Base-by-base conservation (phyloP, 2,113 vertebrate species). In the Gobio gobio region DNA sequence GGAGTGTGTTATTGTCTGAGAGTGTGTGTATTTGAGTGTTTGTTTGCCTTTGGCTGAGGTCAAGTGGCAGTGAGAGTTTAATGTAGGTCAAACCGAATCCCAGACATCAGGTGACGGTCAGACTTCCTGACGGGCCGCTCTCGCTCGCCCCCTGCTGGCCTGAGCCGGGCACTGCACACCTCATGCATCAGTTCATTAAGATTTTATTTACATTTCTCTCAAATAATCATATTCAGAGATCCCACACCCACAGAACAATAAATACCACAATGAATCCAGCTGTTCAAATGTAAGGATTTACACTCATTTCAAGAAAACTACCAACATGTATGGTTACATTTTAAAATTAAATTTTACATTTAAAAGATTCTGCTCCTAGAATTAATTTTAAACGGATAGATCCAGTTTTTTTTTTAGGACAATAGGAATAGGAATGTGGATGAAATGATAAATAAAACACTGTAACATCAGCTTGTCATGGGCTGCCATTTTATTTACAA, bases 401-500 rank as follows among this genome's bases (percentile, higher is more conserved):
- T 20, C 6, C 6, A 7, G 6, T 2, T 5, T 54, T 51, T 40
- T 54, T 40, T 54, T 18, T 16, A 54, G 51, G 51, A 54, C 5
- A 54, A 54, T 54, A 6, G 16, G 16, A 54, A 54, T 54, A 6
- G 5, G 16, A 56, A 56, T 3, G 18, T 20, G 49, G 8, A 54
- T 43, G n/a, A 43, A 13, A 49, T 12, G 13, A 6, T 24, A 6
- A 29, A 18, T 29, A 51, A 77, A 54, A 29, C n/a, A 3, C 49
- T 10, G n/a, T n/a, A 33, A 10, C 74, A 22, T 3, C 58, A 49
- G 26, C 4, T 68, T 16, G 45, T 73, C 56, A 74, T 54, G 59
- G 74, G 77, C 70, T 72, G 61, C 49, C 89, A 76, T 82, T 95
- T 95, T 94, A 95, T 95, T 95, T 94, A 95, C 94, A 94, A 93